Evolutionary conservation across 2,888 invertebrate genomes (phyloP).

Genomic region (Phyllotreta cruciferae): DNA sequence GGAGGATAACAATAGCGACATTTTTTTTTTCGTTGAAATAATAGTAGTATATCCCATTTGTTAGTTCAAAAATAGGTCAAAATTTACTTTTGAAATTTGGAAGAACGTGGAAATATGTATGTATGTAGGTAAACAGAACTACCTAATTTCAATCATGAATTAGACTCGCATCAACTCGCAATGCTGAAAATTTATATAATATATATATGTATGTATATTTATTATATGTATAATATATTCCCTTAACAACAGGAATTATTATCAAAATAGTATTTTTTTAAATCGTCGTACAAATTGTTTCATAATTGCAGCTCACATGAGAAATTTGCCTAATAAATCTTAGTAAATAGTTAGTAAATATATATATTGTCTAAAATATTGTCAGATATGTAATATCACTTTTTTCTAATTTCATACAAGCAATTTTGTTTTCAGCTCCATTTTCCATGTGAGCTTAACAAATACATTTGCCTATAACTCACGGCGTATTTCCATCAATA

Average conservation of each 20-base stretch:
- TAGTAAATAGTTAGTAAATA: slow-evolving; percentile 45
- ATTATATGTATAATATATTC: slow-evolving; percentile 14
- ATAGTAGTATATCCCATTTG: too few relatives aligned
- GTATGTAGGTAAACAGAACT: too few relatives aligned
- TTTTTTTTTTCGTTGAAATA: not conserved
- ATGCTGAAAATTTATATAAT: slow-evolving; percentile 23
- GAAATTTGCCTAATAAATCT: slow-evolving; percentile 42
- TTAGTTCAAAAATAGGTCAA: not conserved
- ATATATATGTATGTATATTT: too few relatives aligned
- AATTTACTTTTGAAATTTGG: not conserved
- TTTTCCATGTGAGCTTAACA: slow-evolving; percentile 47
- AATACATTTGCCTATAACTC: slow-evolving; percentile 18
- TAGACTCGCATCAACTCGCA: slow-evolving; percentile 31
- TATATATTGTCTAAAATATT: slow-evolving; percentile 55
- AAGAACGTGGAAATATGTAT: too few relatives aligned
- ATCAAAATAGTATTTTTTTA: slow-evolving; percentile 45
- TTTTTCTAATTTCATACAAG: slow-evolving; percentile 41
- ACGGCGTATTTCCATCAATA: slow-evolving; percentile 26
- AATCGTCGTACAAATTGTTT: slow-evolving; percentile 41
- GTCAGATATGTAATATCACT: slow-evolving; percentile 55
- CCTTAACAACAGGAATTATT: slow-evolving; percentile 32
- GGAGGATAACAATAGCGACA: not conserved
- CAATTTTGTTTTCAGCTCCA: slow-evolving; percentile 35
- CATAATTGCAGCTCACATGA: slow-evolving; percentile 50
- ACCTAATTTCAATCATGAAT: not conserved